phyloP scores from a whole-genome alignment of 2,113 vertebrate genomes.

The Malurus cyaneus region DNA sequence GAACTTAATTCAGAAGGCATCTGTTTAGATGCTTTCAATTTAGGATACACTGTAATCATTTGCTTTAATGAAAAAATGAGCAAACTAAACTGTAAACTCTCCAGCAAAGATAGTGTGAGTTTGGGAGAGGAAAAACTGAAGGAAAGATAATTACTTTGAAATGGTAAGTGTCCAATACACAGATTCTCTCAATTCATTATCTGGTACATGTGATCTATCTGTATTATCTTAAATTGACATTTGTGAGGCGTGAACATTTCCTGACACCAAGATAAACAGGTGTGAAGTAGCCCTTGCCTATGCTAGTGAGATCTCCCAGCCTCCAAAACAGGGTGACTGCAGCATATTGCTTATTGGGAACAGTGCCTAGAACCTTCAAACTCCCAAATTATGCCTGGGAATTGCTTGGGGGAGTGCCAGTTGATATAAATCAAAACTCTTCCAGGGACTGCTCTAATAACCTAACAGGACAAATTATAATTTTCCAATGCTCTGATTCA shows the following conservation, averaged over 20 bases:
- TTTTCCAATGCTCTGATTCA: neutral
- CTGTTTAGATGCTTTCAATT: neutral
- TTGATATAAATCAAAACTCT: constrained; percentile 11
- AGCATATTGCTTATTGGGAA: constrained; percentile 32
- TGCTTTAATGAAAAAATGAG: neutral
- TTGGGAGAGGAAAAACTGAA: neutral
- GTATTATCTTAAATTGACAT: neutral
- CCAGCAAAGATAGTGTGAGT: neutral
- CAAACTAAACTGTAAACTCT: neutral
- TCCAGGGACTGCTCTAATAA: neutral
- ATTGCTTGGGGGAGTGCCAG: neutral
- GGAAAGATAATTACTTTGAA: neutral
- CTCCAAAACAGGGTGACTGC: neutral
- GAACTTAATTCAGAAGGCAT: neutral
- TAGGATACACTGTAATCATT: neutral
- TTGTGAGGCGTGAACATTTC: neutral
- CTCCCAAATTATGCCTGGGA: neutral
- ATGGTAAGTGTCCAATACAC: neutral
- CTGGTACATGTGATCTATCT: neutral
- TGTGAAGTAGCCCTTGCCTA: neutral
- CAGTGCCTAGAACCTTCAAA: constrained; percentile 40
- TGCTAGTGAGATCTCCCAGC: neutral
- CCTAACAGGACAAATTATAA: neutral
- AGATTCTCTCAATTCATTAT: neutral
- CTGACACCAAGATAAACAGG: constrained; percentile 16